Evolutionary conservation across 1,140 invertebrate species (phyloP), one percentile per base, ranked within the genome.

Genomic region (Pentalonia nigronervosa): DNA sequence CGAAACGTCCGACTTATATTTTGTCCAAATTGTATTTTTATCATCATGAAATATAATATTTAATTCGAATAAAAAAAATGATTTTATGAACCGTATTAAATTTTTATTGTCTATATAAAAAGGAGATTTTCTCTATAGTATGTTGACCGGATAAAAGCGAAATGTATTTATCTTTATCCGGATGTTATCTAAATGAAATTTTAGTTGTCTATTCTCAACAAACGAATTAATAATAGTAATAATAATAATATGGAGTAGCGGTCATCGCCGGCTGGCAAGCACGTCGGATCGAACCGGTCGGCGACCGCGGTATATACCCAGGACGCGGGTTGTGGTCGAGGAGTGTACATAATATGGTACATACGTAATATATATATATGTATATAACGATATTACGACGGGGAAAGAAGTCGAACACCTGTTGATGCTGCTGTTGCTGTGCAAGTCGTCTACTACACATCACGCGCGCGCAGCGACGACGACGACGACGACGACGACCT

Each of bases 361-460:
- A 41, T 60, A 83, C 34, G 41, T 17, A 84, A 25, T 84, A 84
- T 84, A 21, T 84, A 45, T 8, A 83, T 23, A 83, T 83, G n/a
- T n/a, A 83, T 21, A 83, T 41, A 41, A 41, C 21, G 21, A 23
- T 83, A 83, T 34, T 83, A 41, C 41, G 36, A 84, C 36, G 30
- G 7, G 23, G 84, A 84, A 41, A 91, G 36, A 60, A 81, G 90
- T 76, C 30, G 60, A 91, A 91, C 90, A 91, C 90, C 90, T 91
- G 90, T 67, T 53, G 45, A 6, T 47, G 83, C 7, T 34, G n/a
- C 48, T 56, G 89, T 56, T 60, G 48, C 36, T 4, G 48, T 36
- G 20, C 4, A 23, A 23, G 87, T 41, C 34, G 88, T 20, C 87
- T 25, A 3, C 53, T 30, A 53, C 23, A 90, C 30, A 34, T 76